A percentile compares a stretch with the other conserved stretches of the same genome.
Evolutionary conservation across 1,140 invertebrate species (phyloP).

Genomic region (Belonocnema kinseyi): DNA sequence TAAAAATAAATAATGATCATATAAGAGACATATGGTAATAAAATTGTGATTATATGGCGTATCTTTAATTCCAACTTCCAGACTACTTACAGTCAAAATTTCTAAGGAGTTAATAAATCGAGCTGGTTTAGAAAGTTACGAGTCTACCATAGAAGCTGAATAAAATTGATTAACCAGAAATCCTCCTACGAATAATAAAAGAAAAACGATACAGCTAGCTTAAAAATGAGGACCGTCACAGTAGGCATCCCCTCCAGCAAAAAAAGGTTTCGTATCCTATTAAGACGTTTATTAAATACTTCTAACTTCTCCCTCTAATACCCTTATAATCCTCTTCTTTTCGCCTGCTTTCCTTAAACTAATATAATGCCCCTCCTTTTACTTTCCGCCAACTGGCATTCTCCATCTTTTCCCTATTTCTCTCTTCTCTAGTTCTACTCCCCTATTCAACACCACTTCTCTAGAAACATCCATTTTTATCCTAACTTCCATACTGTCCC

Average conservation of each 20-base stretch:
- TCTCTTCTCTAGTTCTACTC: too few species aligned
- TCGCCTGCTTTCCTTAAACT: too few species aligned
- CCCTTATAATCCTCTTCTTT: too few species aligned
- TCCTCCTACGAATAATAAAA: conserved; percentile 80
- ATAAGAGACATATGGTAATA: conserved; percentile 75
- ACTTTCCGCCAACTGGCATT: too few species aligned
- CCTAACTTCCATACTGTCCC: too few species aligned
- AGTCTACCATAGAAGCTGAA: conserved; percentile 84
- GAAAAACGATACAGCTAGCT: conserved; percentile 78
- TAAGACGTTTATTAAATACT: too few species aligned
- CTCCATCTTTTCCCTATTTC: too few species aligned
- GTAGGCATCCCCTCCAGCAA: conserved; percentile 41
- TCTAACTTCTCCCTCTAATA: too few species aligned
- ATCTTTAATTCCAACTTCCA: conserved; percentile 80
- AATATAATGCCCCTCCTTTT: too few species aligned
- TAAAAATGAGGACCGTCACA: conserved; percentile 71
- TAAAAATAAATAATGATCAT: too few species aligned
- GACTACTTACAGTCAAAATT: conserved; percentile 79
- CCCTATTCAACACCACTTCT: too few species aligned
- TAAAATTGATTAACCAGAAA: conserved; percentile 83
- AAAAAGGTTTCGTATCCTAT: neutral
- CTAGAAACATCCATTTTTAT: too few species aligned
- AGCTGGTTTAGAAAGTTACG: conserved; percentile 79
- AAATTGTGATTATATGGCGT: conserved; percentile 79
- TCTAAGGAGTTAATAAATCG: conserved; percentile 79